Evolutionary conservation across 2,113 vertebrate genomes (phyloP), one percentile per base, ranked within the genome.

Genomic region (Neolamprologus devosi): DNA sequence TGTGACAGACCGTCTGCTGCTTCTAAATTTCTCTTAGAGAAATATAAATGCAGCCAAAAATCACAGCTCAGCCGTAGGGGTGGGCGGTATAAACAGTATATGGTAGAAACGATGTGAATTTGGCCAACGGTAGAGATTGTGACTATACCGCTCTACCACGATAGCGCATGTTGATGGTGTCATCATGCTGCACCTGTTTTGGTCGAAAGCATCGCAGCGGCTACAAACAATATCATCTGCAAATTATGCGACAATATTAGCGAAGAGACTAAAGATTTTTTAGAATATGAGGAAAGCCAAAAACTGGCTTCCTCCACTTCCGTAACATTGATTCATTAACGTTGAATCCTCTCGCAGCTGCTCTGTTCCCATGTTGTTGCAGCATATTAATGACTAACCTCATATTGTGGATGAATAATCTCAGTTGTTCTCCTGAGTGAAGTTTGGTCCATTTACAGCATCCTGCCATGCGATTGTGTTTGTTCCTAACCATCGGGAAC

Each of bases 401-500:
- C 0, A 0, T 57, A 57, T 14, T 57, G 21, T 26, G 4, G 54
- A 26, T 57, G 12, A 0, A 55, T 55, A 0, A 55, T 57, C 54
- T 57, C 12, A 26, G 54, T 55, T 26, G 54, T 57, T 57, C 54
- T 57, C 54, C 21, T 57, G 7, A 0, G 0, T 2, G 54, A 14
- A 26, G 12, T 55, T 55, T 55, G 21, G 21, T 8, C 54, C 54
- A 0, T 55, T 14, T 55, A 26, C 0, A 55, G 21, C 53, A 54
- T 54, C 53, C 53, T 55, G 21, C 2, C 2, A 55, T 55, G 11
- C 0, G 1, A 55, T 55, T 55, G 4, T 2, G 2, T 55, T 55
- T 23, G 11, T 55, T 1, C 4, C 21, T 53, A 2, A 53, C 49
- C 49, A 51, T 3, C 0, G 1, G 49, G 5, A 51, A n/a, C 49